Conservation (phyloP, 2,888 invertebrate genomes). For the Sminthurinus aureus region DNA sequence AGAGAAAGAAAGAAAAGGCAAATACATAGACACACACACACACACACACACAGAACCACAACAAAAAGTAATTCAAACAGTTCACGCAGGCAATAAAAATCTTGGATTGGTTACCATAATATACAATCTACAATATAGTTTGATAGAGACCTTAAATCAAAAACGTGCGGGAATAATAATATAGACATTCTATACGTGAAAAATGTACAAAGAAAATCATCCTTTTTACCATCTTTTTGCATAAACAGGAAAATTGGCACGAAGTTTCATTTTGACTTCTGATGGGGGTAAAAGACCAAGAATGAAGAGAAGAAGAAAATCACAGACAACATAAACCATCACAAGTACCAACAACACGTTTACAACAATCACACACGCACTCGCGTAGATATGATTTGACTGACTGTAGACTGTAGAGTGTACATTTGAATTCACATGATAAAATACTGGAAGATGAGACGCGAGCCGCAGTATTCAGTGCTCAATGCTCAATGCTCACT, state of each 20-base stretch:
- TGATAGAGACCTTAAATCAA: constrained; percentile 33
- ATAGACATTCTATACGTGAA: constrained; percentile 17
- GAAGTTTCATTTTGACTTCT: background rate
- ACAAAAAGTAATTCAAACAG: constrained; percentile 21
- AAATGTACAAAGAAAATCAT: background rate
- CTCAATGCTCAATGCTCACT: background rate
- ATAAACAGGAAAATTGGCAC: constrained; percentile 32
- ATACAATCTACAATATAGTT: constrained; percentile 3
- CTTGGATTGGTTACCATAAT: constrained; percentile 12
- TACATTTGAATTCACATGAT: constrained; percentile 3
- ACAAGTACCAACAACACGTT: constrained; percentile 13
- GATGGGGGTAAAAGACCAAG: constrained; percentile 4
- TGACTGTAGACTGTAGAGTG: background rate
- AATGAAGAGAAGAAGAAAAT: background rate
- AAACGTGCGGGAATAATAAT: background rate
- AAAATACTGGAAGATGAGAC: background rate
- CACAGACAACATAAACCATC: background rate
- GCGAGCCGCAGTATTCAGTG: background rate
- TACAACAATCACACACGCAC: constrained; percentile 30
- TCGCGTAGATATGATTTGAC: background rate
- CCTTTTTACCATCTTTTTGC: constrained; percentile 7
- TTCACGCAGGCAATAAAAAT: constrained; percentile 34
- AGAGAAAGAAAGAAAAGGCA: constrained; percentile 12
- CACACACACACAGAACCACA: background rate
- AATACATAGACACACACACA: constrained; percentile 17